These are phyloP conservation scores for Tridacna gigas DNA, from an alignment of 2,888 invertebrate genomes.

Conservation along the genomic window DNA sequence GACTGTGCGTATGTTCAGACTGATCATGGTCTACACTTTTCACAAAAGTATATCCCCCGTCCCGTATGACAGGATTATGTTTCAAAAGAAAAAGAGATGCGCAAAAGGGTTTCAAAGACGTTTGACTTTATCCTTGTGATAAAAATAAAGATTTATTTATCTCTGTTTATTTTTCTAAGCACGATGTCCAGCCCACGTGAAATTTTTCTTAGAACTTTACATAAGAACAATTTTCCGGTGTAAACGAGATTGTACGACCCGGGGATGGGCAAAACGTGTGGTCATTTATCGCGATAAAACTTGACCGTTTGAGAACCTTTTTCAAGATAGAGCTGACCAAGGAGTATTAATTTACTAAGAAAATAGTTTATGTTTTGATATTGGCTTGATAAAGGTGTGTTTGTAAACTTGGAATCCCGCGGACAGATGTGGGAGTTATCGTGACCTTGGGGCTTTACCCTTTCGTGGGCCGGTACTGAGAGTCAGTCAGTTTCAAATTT, in stretches of 20 bases:
- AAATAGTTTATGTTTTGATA: conserved; percentile 62
- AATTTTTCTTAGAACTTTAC: conserved; percentile 35
- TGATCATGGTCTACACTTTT: no score
- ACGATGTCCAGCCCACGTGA: conserved; percentile 11
- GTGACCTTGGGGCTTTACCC: neutral
- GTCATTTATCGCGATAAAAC: conserved; percentile 20
- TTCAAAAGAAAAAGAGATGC: no score
- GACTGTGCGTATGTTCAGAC: no score
- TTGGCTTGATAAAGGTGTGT: conserved; percentile 60
- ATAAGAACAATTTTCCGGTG: conserved; percentile 23
- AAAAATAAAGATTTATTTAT: neutral
- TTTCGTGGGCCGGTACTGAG: no score
- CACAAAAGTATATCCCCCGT: no score
- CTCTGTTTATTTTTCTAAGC: conserved; percentile 22
- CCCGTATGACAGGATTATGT: no score
- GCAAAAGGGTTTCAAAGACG: no score
- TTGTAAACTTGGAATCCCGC: conserved; percentile 42
- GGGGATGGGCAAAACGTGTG: conserved; percentile 19
- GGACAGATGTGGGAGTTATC: conserved; percentile 13
- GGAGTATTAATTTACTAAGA: conserved; percentile 59
- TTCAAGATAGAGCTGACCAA: conserved; percentile 25
- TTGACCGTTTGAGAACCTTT: conserved; percentile 15
- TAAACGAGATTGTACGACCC: conserved; percentile 18
- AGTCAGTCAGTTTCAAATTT: no score
- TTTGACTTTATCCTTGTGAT: no score